Conservation (phyloP, 2,888 invertebrate genomes). For the Panopea generosa region DNA sequence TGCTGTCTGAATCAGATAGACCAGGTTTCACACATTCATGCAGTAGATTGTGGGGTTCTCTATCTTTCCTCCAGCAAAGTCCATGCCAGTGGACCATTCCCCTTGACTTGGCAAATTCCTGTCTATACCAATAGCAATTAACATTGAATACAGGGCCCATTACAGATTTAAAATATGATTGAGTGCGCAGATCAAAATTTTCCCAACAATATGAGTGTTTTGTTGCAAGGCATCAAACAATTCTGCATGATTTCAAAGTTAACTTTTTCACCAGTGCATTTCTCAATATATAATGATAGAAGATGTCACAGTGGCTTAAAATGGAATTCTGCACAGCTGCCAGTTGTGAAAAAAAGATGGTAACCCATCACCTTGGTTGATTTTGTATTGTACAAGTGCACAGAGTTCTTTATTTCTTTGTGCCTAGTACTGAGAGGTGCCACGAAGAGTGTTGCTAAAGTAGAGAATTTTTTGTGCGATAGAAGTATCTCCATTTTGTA, state of each 20-base stretch:
- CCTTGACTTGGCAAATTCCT: constrained; percentile 67
- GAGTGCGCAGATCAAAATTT: too few species aligned
- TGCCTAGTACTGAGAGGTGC: constrained; percentile 59
- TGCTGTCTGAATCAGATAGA: constrained; percentile 44
- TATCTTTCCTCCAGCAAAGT: constrained; percentile 56
- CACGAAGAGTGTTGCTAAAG: constrained; percentile 49
- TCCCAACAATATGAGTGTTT: too few species aligned
- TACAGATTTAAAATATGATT: constrained; percentile 7
- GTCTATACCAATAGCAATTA: constrained; percentile 64
- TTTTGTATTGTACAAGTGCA: constrained; percentile 46
- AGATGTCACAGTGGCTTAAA: constrained; percentile 62
- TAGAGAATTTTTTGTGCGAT: constrained; percentile 52
- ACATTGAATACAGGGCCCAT: constrained; percentile 63
- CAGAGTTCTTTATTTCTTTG: constrained; percentile 48
- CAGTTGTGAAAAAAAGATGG: constrained; percentile 68
- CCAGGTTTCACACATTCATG: constrained; percentile 44
- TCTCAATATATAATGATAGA: constrained; percentile 49
- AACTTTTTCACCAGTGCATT: neutral
- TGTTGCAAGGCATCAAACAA: too few species aligned
- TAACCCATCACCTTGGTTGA: constrained; percentile 52
- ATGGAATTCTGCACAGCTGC: constrained; percentile 68
- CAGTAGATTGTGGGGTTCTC: constrained; percentile 58
- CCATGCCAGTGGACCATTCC: constrained; percentile 66
- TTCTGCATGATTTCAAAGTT: too few species aligned
- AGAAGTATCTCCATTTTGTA: constrained; percentile 50